Conservation (phyloP, 2,797 vertebrate genomes). For the Holocentrus rufus region DNA sequence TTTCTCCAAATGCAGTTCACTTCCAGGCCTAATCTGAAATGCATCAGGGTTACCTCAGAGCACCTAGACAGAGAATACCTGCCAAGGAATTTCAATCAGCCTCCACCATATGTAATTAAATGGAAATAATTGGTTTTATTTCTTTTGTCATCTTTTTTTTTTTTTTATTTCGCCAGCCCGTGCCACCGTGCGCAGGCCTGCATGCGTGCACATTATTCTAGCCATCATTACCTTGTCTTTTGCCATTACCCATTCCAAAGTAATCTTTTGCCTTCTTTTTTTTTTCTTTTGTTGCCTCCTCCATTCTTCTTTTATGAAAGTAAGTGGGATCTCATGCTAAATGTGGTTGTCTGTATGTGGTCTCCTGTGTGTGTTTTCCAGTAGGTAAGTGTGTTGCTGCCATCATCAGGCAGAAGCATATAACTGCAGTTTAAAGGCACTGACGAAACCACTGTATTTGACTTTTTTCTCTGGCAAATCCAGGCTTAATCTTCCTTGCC, state of each 20-base stretch:
- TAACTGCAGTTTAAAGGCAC: conserved; percentile 59
- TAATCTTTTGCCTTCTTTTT: conserved; percentile 69
- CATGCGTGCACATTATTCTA: conserved; percentile 49
- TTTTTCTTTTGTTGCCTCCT: conserved; percentile 76
- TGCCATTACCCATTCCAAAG: conserved; percentile 68
- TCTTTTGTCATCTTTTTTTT: conserved; percentile 51
- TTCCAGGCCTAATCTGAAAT: conserved; percentile 73
- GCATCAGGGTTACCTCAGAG: conserved; percentile 78
- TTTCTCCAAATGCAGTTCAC: conserved; percentile 57
- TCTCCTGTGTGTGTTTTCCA: conserved; percentile 23
- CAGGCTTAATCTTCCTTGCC: background rate
- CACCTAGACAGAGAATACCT: conserved; percentile 70
- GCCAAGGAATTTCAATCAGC: conserved; percentile 75
- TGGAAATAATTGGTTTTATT: conserved; percentile 74
- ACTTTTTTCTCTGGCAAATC: conserved; percentile 12
- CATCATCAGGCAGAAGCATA: conserved; percentile 79
- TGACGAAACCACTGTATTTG: conserved; percentile 14
- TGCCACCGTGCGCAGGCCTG: conserved; percentile 23
- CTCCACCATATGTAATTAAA: conserved; percentile 78
- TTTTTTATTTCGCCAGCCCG: conserved; percentile 48
- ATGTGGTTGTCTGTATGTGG: conserved; percentile 54
- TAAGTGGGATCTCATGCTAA: conserved; percentile 74
- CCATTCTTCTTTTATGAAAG: conserved; percentile 77
- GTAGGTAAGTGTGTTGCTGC: conserved; percentile 81
- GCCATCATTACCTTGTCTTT: conserved; percentile 53